phyloP scores from a whole-genome alignment of 2,888 invertebrate species.

The Ypsolopha scabrella region DNA sequence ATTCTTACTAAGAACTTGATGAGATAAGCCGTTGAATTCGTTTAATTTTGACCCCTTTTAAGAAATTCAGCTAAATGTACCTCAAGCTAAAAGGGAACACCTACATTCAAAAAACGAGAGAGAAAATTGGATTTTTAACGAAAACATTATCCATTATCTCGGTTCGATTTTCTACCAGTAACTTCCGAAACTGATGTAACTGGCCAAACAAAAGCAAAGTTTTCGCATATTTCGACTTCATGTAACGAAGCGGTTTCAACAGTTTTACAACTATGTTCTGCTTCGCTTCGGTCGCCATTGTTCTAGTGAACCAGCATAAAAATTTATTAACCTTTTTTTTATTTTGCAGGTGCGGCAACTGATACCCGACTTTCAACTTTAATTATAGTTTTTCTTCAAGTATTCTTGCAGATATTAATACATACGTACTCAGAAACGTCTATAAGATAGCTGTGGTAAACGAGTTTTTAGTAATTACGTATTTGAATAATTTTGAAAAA shows the following conservation, averaged over 20 bases:
- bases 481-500: neutral
- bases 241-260: neutral
- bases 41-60: no score
- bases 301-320: neutral
- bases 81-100: no score
- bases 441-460: conserved; percentile 45
- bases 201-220: neutral
- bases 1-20: no score
- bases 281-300: neutral
- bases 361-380: conserved; percentile 49
- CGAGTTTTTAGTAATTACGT: neutral
- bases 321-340: neutral
- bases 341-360: conserved; percentile 38
- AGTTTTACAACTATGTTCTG: neutral
- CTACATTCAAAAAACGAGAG: no score
- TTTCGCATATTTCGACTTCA: neutral
- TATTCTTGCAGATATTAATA: conserved; percentile 42
- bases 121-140: no score
- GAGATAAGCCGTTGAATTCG: no score
- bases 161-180: no score
- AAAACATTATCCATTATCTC: no score
- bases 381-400: conserved; percentile 41
- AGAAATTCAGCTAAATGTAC: no score
- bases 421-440: conserved; percentile 43
- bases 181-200: no score